Percentiles rank a stretch among this genome's conserved stretches.
Evolutionary conservation across 2,888 invertebrate genomes (phyloP).

Genomic region (Craniophora ligustri): DNA sequence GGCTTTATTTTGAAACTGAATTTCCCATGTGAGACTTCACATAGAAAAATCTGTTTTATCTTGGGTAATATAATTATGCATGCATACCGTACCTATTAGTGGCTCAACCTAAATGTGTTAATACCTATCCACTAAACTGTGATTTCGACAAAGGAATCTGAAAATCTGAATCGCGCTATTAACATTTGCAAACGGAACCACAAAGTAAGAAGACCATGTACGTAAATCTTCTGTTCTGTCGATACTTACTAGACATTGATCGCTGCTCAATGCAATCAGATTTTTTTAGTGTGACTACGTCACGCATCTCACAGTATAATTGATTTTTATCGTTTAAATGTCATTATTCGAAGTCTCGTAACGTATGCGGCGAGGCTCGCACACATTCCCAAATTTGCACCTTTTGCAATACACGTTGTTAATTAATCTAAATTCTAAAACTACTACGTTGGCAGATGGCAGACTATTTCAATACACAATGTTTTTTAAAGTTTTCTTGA

Average conservation of each 20-base stretch:
- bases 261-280: conserved; percentile 62
- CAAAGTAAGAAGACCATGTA: conserved; percentile 13
- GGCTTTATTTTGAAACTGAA: too few species aligned
- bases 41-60: not conserved
- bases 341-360: too few species aligned
- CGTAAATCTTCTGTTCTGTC: conserved; percentile 61
- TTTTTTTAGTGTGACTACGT: conserved; percentile 62
- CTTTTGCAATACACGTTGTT: conserved; percentile 61
- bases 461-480: too few species aligned
- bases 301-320: conserved; percentile 58
- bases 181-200: conserved; percentile 24
- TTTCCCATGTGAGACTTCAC: too few species aligned
- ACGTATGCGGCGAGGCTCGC: conserved; percentile 68
- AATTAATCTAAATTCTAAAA: conserved; percentile 63
- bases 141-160: conserved; percentile 10
- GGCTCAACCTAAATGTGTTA: too few species aligned
- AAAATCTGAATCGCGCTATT: conserved; percentile 44
- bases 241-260: conserved; percentile 73
- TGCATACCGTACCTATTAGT: not conserved
- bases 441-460: too few species aligned
- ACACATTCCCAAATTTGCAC: conserved; percentile 64
- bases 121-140: not conserved
- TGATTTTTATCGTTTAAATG: too few species aligned
- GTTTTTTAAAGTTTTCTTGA: too few species aligned
- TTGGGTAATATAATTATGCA: too few species aligned